Base-by-base conservation (phyloP, 2,888 invertebrate species). In the Pyrrhosoma nymphula region DNA sequence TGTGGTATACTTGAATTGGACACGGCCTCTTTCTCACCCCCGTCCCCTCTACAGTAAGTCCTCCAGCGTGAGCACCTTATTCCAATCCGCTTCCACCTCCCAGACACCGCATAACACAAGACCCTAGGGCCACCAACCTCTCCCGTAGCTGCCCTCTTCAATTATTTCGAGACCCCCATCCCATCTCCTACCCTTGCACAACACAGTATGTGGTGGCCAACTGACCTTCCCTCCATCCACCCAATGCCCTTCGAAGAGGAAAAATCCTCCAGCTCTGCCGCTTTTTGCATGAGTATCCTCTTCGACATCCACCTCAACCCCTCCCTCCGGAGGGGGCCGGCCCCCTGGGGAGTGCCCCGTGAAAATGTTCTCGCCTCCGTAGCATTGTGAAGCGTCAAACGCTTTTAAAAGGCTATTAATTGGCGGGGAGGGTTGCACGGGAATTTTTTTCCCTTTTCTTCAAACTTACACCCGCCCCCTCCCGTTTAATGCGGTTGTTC, bases 291-390 rank as follows among this genome's bases (percentile, higher is more conserved):
- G 35, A 8, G 16, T 3, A 35, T 4, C 35, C 18, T 35, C 75
- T 14, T 26, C 82, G 6, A 23, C 82, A 23, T 30, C 82, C 26
- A 18, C 69, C 26, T 26, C 26, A 14, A 4, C 8, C 69, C 23
- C 2, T 8, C 26, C 69, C 26, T 60, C 10, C 6, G 18, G 12
- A 60, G 18, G 12, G 60, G 18, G 8, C 30, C 30, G 16, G 30
- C 30, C 82, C 82, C 82, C 82, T 35, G 35, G 30, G 35, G 82
- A 82, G 82, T 82, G 26, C 35, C 82, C 35, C 82, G 82, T 35
- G 82, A 82, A 35, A 82, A 82, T 35, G 30, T 82, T 82, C 82
- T 82, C 82, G 82, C 82, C 82, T 35, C 26, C 82, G 82, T 35
- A 23, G 35, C 82, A 30, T 82, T 30, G 82, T 82, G 35, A 82